Percentiles rank a stretch among this genome's conserved stretches.
Evolutionary conservation across 2,113 vertebrate species (phyloP).

Genomic region (Carlito syrichta): DNA sequence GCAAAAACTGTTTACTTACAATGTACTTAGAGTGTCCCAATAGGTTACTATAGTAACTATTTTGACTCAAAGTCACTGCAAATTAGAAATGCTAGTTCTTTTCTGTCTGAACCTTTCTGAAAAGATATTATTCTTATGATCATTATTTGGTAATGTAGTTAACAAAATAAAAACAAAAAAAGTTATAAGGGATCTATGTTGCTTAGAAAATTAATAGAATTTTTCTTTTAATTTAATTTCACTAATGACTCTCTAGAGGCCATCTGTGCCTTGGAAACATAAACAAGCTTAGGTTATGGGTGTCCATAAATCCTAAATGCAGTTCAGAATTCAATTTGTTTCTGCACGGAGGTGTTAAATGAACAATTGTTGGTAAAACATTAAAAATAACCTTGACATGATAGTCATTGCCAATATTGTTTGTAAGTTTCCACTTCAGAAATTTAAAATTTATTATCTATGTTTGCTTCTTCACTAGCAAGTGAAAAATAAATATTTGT

Average conservation of each 20-base stretch:
- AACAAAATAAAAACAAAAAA: neutral
- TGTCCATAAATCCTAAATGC: neutral
- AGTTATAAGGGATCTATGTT: neutral
- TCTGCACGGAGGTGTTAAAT: neutral
- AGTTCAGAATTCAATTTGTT: neutral
- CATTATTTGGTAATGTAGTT: neutral
- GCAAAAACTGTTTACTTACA: neutral
- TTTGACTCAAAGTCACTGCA: neutral
- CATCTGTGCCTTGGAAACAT: neutral
- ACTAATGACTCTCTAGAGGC: neutral
- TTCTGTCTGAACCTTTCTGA: neutral
- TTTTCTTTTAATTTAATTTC: neutral
- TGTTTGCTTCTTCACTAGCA: neutral
- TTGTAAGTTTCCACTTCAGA: neutral
- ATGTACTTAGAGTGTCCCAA: neutral
- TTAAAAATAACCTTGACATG: neutral
- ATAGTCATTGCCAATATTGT: neutral
- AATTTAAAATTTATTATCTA: neutral
- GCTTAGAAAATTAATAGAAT: neutral
- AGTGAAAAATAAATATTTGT: neutral
- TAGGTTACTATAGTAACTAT: neutral
- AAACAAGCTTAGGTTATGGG: neutral
- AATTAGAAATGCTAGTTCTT: neutral
- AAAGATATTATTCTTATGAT: neutral
- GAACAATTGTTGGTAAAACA: neutral